These are phyloP conservation scores for Noctua pronuba DNA, from an alignment of 2,888 invertebrate species.

Conservation along the genomic window DNA sequence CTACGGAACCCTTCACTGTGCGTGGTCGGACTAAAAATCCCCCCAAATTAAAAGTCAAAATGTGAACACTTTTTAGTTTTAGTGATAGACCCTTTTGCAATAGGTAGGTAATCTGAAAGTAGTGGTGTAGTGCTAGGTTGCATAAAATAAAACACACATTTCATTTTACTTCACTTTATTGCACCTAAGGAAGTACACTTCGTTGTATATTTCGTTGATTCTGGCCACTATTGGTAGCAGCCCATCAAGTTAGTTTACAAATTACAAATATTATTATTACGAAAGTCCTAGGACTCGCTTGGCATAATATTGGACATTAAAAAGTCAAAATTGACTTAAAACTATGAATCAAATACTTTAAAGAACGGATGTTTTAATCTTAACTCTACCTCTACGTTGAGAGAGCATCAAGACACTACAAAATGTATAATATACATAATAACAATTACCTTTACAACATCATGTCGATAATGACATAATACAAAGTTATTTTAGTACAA, in stretches of 20 bases:
- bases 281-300: slow-evolving; percentile 57
- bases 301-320: slow-evolving; percentile 59
- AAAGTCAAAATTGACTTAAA: slow-evolving; percentile 65
- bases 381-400: slow-evolving; percentile 61
- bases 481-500: slow-evolving; percentile 70
- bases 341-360: slow-evolving; percentile 58
- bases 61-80: no score
- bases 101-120: no score
- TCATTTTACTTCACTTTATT: slow-evolving; percentile 86
- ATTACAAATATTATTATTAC: slow-evolving; percentile 65
- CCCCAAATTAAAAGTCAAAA: no score
- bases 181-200: slow-evolving; percentile 90
- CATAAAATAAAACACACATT: slow-evolving; percentile 63
- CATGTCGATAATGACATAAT: slow-evolving; percentile 62
- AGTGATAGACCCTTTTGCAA: no score
- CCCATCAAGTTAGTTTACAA: slow-evolving; percentile 71
- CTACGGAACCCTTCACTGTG: no score
- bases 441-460: slow-evolving; percentile 68
- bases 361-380: slow-evolving; percentile 56
- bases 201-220: slow-evolving; percentile 85
- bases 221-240: slow-evolving; percentile 70
- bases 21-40: no score
- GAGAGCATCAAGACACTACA: slow-evolving; percentile 70
- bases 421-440: slow-evolving; percentile 72
- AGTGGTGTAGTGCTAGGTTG: background rate